phyloP scores from a whole-genome alignment of 2,797 vertebrate species.

The Pipistrellus kuhlii region DNA sequence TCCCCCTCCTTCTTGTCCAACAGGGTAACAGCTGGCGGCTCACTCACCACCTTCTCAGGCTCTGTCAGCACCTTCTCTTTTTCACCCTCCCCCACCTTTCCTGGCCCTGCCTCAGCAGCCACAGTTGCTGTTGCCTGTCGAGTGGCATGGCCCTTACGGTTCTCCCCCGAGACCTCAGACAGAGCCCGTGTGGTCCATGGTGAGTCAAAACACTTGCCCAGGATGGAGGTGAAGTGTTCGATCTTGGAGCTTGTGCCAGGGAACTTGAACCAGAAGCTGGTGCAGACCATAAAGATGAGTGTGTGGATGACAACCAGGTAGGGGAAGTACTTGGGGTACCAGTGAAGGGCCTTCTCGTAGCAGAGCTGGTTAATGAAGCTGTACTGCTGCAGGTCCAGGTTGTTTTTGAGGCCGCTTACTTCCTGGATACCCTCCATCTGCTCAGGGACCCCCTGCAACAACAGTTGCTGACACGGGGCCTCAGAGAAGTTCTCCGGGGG shows the following conservation, averaged over 20 bases:
- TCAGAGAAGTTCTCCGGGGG: conserved; percentile 84
- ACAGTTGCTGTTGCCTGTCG: conserved; percentile 25
- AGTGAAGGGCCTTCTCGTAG: conserved; percentile 94
- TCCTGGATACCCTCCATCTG: conserved; percentile 84
- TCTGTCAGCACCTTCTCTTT: conserved; percentile 80
- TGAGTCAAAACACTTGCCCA: conserved; percentile 95
- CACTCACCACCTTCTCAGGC: conserved; percentile 87
- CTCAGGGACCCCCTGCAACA: conserved; percentile 83
- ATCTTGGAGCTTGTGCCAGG: conserved; percentile 96
- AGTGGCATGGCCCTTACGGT: conserved; percentile 80
- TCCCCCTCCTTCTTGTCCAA: conserved; percentile 96
- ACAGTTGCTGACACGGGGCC: conserved; percentile 89
- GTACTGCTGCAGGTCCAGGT: conserved; percentile 95
- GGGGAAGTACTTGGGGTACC: conserved; percentile 96
- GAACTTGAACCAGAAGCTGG: conserved; percentile 97
- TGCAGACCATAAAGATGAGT: conserved; percentile 94
- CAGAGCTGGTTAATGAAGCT: conserved; percentile 94
- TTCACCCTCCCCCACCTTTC: conserved; percentile 84
- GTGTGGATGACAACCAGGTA: conserved; percentile 95
- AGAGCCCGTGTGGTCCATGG: conserved; percentile 96
- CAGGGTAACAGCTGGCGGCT: conserved; percentile 87
- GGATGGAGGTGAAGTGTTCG: conserved; percentile 93
- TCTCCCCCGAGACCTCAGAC: conserved; percentile 94
- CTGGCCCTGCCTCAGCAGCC: conserved; percentile 40
- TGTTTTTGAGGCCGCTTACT: conserved; percentile 91